Evolutionary conservation across 1,140 invertebrate genomes (phyloP), one percentile per base, ranked within the genome.

Genomic region (Scaptomyza graminum): DNA sequence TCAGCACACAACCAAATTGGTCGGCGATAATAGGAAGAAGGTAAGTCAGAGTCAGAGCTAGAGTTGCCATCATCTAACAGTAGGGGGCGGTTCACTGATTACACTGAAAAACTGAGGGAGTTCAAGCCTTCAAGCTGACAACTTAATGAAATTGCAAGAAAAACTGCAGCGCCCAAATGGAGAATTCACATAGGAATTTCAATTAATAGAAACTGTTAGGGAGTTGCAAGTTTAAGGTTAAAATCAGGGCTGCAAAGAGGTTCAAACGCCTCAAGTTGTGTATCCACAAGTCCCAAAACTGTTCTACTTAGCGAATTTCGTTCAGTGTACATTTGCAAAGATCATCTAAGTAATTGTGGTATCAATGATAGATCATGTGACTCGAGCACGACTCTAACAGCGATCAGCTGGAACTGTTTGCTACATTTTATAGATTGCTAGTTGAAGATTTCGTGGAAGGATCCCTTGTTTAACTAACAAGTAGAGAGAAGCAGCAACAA

Each of bases 1-100:
- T 93, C 94, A 95, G 65, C 97, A 98, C 93, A 98, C 97, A 37
- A 97, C 97, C 43, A 95, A 97, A 92, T 94, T 98, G 62, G 95
- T 96, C 76, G 96, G 96, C 61, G 95, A 96, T 93, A 95, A 94
- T 76, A 95, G 95, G 83, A 95, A 95, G 89, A 96, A 95, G 95
- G 96, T 97, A 92, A 91, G 83, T 34, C 31, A 28, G 28, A 31
- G 31, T 28, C 28, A 28, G n/a, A n/a, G n/a, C n/a, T n/a, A n/a
- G n/a, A n/a, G 28, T 69, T 56, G 22, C 44, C 52, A 59, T 28
- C 5, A n/a, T 47, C 62, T 59, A 72, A 57, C 16, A 39, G 51
- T 55, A 18, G 54, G 54, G 54, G 22, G 41, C 9, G 54, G 54
- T 44, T 9, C 18, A 4, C 41, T 9, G n/a, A 11, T 41, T 60